phyloP scores from a whole-genome alignment of 2,888 invertebrate genomes.

The Sminthurides aquaticus region DNA sequence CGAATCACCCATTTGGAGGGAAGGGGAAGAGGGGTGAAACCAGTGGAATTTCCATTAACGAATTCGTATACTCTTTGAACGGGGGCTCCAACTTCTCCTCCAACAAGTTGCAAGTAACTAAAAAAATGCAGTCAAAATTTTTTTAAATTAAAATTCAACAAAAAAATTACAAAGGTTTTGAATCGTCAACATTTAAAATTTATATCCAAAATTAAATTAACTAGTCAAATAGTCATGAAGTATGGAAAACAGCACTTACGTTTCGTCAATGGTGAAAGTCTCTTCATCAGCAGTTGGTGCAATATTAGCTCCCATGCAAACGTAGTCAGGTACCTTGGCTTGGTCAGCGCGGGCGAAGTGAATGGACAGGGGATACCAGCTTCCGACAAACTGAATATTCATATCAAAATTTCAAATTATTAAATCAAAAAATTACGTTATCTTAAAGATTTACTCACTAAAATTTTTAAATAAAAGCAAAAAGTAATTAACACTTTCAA shows the following conservation, averaged over 20 bases:
- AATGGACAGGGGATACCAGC: neutral
- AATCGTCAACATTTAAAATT: no score
- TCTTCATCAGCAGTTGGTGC: neutral
- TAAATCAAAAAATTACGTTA: no score
- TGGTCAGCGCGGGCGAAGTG: neutral
- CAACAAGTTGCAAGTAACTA: neutral
- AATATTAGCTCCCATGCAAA: neutral
- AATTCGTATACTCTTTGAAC: neutral
- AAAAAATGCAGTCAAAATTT: neutral
- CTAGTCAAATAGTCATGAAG: no score
- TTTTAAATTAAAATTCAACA: neutral
- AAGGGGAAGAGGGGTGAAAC: neutral
- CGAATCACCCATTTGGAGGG: constrained; percentile 1
- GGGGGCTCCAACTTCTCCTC: neutral
- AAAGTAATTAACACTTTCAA: no score
- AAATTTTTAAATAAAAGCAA: no score
- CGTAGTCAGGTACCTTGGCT: neutral
- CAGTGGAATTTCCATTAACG: neutral
- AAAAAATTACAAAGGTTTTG: no score
- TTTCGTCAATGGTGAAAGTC: neutral
- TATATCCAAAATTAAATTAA: no score
- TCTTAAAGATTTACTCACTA: no score
- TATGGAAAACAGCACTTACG: neutral
- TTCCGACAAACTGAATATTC: neutral
- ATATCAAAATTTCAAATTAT: no score